Conservation (phyloP, 2,888 invertebrate species). For the Anagyrus pseudococci region DNA sequence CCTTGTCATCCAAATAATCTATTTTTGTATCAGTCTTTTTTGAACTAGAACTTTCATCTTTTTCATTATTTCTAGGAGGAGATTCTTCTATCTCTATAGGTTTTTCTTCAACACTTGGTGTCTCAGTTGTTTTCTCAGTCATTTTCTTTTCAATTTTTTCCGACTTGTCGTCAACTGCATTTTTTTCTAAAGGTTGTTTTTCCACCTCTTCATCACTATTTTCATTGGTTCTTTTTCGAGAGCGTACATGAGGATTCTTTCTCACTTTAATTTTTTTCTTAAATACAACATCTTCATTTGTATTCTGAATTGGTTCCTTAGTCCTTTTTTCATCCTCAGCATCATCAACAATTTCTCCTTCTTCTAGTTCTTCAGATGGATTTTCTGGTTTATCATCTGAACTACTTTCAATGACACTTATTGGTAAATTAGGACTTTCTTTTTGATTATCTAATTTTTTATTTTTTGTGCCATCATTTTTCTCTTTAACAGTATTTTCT, state of each 20-base stretch:
- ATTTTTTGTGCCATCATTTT: conserved; percentile 16
- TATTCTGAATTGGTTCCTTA: conserved; percentile 10
- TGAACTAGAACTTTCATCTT: conserved; percentile 13
- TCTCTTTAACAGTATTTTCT: conserved; percentile 6
- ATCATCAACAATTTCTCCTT: conserved; percentile 37
- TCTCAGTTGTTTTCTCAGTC: conserved; percentile 1
- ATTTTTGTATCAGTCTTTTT: conserved; percentile 25
- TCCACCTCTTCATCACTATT: not conserved
- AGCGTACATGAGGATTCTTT: conserved; percentile 31
- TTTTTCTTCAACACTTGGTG: conserved; percentile 3
- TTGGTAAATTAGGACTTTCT: conserved; percentile 9
- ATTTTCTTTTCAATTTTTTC: conserved; percentile 25
- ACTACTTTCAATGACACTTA: conserved; percentile 33
- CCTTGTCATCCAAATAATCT: conserved; percentile 46
- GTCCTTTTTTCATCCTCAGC: conserved; percentile 25
- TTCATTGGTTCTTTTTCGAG: conserved; percentile 22
- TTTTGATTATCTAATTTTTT: conserved; percentile 14
- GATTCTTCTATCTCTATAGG: conserved; percentile 32
- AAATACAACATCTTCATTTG: not conserved
- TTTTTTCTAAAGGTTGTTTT: not conserved
- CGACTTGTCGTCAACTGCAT: conserved; percentile 6
- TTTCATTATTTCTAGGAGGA: conserved; percentile 16
- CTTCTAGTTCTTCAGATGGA: conserved; percentile 30
- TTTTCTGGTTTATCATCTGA: conserved; percentile 10
- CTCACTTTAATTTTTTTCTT: conserved; percentile 34